Base-by-base conservation (phyloP, 2,797 vertebrate species). In the Gobionotothen gibberifrons region DNA sequence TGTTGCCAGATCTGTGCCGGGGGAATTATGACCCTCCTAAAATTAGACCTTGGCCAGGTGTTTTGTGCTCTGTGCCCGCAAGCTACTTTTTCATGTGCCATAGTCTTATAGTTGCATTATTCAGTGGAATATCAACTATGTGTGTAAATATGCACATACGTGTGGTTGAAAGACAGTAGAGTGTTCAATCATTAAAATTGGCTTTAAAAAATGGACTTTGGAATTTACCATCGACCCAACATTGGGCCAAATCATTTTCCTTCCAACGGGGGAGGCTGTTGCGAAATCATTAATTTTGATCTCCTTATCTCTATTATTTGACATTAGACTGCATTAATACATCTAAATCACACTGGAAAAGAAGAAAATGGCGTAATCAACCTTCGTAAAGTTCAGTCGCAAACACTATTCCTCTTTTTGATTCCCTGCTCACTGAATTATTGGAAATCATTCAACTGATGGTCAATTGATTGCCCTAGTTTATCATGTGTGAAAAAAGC, bases 21-120 rank as follows among this genome's bases (percentile, higher is more conserved):
- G 67, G 69, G 32, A 69, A 61, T 74, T 29, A 63, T 63, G 63
- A 79, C 74, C 60, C 62, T 54, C 51, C 43, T 85, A 79, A 64
- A 82, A 82, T 81, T 78, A 87, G 66, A 78, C 64, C 8, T 3
- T 14, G 42, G 74, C 76, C 76, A 83, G 82, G 80, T 85, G 79
- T 78, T 69, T 29, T 26, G 56, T 61, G 44, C 44, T 61, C 19
- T 51, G 36, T 10, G 15, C 40, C 46, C 53, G 46, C 16, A 52
- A 11, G 21, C 60, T 43, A 46, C 64, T 13, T 15, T 44, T 7
- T 43, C 40, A 14, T 1, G 32, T 7, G 26, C 26, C 26, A 26
- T 26, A 32, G n/a, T 17, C 19, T 39, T 32, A 16, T 14, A 9
- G 43, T 46, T 66, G 39, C 12, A 13, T 60, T 17, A 42, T 14